A percentile compares a stretch with the other conserved stretches of the same genome.
Conservation (phyloP, 1,140 invertebrate species). For the Rhopalosiphum maidis region DNA sequence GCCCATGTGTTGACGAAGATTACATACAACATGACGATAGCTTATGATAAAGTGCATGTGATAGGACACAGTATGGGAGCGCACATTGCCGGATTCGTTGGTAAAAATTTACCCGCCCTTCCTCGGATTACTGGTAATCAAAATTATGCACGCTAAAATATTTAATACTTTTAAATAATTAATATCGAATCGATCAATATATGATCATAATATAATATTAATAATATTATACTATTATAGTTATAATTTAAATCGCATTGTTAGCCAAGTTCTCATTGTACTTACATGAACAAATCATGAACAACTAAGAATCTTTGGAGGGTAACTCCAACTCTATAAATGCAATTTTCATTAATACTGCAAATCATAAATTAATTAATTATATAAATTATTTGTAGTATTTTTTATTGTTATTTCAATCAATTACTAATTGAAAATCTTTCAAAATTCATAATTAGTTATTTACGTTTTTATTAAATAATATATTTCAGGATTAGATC, state of each 20-base stretch:
- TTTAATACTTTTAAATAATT: not conserved
- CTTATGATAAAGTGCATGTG: conserved; percentile 60
- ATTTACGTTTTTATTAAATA: not conserved
- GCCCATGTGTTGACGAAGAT: conserved; percentile 60
- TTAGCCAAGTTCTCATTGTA: too few relatives aligned
- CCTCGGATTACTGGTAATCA: conserved; percentile 61
- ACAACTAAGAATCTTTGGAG: too few relatives aligned
- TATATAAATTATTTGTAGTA: not conserved
- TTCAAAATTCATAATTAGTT: not conserved
- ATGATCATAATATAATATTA: too few relatives aligned
- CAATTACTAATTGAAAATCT: not conserved
- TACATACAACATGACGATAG: conserved; percentile 59
- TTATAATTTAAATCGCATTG: too few relatives aligned
- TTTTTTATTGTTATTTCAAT: not conserved
- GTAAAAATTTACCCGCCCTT: conserved; percentile 61
- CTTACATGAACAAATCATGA: too few relatives aligned
- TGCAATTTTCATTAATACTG: too few relatives aligned
- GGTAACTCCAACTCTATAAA: too few relatives aligned
- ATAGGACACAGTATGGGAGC: conserved; percentile 63
- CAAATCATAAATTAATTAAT: too few relatives aligned
- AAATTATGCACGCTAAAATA: not conserved
- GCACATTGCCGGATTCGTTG: conserved; percentile 62
- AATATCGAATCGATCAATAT: not conserved
- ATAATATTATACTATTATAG: too few relatives aligned
- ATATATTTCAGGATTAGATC: conserved; percentile 67